Conservation (phyloP, 2,797 vertebrate species). For the Chelon auratus region DNA sequence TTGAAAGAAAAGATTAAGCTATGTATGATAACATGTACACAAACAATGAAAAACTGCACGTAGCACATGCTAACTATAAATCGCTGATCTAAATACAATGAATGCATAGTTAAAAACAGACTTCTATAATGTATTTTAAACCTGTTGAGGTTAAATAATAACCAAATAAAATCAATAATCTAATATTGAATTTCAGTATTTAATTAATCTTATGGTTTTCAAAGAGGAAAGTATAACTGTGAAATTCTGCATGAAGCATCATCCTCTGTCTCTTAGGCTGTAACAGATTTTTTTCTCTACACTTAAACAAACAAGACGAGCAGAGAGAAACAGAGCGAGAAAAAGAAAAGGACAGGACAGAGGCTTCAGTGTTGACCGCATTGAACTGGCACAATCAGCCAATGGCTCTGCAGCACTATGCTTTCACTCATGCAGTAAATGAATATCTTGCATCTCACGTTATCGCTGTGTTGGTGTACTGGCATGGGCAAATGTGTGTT, state of each 20-base stretch:
- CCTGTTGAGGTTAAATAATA: too few relatives aligned
- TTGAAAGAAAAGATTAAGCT: slow-evolving; percentile 15
- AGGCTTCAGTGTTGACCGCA: not conserved
- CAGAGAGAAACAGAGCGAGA: not conserved
- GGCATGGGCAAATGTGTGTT: not conserved
- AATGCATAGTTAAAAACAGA: too few relatives aligned
- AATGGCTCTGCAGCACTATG: not conserved
- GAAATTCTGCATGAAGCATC: not conserved
- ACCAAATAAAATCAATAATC: too few relatives aligned
- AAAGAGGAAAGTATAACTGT: not conserved
- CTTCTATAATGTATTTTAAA: too few relatives aligned
- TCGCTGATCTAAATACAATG: too few relatives aligned
- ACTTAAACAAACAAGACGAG: not conserved
- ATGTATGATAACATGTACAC: not conserved
- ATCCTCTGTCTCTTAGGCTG: not conserved
- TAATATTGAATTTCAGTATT: too few relatives aligned
- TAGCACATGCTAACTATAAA: not conserved
- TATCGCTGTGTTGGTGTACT: not conserved
- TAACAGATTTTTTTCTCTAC: not conserved
- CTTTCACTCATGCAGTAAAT: slow-evolving; percentile 9
- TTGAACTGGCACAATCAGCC: slow-evolving; percentile 12
- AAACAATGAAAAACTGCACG: not conserved
- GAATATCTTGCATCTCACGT: slow-evolving; percentile 16
- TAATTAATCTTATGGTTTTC: not conserved
- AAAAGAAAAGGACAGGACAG: not conserved